Percentiles rank a stretch among this genome's conserved stretches.
phyloP scores from a whole-genome alignment of 2,797 vertebrate genomes.

The Mus spretus region DNA sequence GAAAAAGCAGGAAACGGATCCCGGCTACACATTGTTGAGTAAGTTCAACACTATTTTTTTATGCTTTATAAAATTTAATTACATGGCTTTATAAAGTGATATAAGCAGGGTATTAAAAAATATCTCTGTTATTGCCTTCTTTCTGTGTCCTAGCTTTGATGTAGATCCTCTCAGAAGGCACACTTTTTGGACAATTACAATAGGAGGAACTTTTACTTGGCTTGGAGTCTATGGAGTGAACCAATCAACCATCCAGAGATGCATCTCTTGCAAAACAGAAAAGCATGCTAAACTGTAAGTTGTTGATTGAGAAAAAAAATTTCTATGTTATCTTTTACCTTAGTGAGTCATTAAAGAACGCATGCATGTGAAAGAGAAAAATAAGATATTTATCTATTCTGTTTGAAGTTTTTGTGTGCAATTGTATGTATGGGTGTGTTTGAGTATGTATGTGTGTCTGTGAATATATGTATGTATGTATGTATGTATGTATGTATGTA shows the following conservation, averaged over 20 bases:
- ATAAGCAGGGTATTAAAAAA: not conserved
- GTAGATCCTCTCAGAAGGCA: conserved; percentile 90
- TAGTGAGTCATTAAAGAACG: not conserved
- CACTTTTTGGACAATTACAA: conserved; percentile 92
- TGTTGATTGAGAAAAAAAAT: not conserved
- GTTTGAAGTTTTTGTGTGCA: conserved; percentile 7
- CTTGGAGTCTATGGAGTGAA: conserved; percentile 93
- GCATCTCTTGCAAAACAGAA: conserved; percentile 93
- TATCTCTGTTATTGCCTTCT: not conserved
- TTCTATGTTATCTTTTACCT: not conserved
- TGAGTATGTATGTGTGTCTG: too few species aligned
- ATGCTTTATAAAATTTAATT: conserved; percentile 25
- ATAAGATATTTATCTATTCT: not conserved
- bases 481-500: too few species aligned
- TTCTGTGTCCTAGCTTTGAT: conserved; percentile 88
- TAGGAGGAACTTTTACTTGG: conserved; percentile 93
- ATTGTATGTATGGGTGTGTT: not conserved
- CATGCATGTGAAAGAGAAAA: not conserved
- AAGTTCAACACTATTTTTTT: conserved; percentile 78
- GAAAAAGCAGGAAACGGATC: conserved; percentile 88
- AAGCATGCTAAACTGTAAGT: conserved; percentile 92
- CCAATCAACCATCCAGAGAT: conserved; percentile 93
- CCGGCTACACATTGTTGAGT: conserved; percentile 91
- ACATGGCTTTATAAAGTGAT: not conserved
- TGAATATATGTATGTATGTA: too few species aligned